phyloP scores from a whole-genome alignment of 2,888 invertebrate species.

The Tinea semifulvella region DNA sequence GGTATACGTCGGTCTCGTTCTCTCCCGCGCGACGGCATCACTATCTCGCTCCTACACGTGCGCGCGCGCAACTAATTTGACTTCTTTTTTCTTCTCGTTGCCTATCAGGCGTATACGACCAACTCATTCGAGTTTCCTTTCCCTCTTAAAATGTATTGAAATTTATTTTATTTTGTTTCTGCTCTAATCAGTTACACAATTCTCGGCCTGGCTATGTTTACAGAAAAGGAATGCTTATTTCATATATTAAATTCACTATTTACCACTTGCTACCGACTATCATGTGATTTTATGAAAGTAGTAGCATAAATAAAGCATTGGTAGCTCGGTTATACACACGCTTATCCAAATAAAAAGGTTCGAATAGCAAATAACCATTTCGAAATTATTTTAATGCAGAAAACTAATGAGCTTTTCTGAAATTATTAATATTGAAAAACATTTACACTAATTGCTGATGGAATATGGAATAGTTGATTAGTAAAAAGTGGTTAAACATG shows the following conservation, averaged over 20 bases:
- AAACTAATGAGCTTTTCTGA: too few relatives aligned
- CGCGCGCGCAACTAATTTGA: constrained; percentile 51
- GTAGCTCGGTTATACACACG: too few relatives aligned
- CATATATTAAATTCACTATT: neutral
- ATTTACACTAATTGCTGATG: too few relatives aligned
- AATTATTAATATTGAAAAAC: too few relatives aligned
- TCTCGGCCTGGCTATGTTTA: neutral
- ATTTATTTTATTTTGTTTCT: constrained; percentile 23
- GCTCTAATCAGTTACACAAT: constrained; percentile 7
- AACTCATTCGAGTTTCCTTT: constrained; percentile 33
- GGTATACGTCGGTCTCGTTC: constrained; percentile 33
- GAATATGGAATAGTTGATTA: too few relatives aligned
- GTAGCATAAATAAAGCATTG: too few relatives aligned
- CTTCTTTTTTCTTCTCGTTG: constrained; percentile 40
- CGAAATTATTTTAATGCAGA: too few relatives aligned
- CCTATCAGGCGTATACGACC: constrained; percentile 24
- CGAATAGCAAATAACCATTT: too few relatives aligned
- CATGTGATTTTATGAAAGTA: too few relatives aligned
- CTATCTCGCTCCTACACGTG: constrained; percentile 12
- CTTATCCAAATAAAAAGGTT: too few relatives aligned
- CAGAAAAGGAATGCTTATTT: neutral
- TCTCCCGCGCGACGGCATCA: constrained; percentile 20
- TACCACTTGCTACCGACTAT: neutral
- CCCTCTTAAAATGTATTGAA: constrained; percentile 27
- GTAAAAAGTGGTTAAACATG: too few relatives aligned